Base-by-base conservation (phyloP, 2,888 invertebrate genomes). In the Lithophane semibrunnea region DNA sequence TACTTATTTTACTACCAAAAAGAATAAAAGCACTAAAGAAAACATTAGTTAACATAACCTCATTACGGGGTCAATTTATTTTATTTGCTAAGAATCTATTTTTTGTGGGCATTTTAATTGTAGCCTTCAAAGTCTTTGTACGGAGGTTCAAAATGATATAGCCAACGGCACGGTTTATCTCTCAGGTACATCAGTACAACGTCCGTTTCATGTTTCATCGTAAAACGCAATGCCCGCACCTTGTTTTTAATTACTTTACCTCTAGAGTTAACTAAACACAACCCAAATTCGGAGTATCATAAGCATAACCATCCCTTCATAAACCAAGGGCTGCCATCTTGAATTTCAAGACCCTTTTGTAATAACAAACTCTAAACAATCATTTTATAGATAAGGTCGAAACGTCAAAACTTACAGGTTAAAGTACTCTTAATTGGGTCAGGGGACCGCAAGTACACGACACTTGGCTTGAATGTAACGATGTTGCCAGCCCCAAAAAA, bases 351-450 rank as follows among this genome's bases (percentile, higher is more conserved):
- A 73, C 77, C 86, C 83, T 64, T 82, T 77, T 60, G 47, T 72
- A 69, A 85, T 71, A 85, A 70, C 82, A 69, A 82, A 82, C 63
- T 83, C 69, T 56, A 86, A 82, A 86, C 83, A 83, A 83, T 82
- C 44, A 82, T 86, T 83, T 82, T 67, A 77, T 60, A 63, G 44
- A 69, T 82, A 83, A 73, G 69, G 66, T 13, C 21, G 24, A 12
- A 37, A 76, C 72, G 77, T 73, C 83, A 69, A 77, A 82, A 83
- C 77, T 82, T 73, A 63, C 68, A 83, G 69, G 69, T 73, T 60
- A 52, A 56, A 52, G 63, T 29, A 47, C 56, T n/a, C 29, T 29
- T 29, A 29, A 29, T 29, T 79, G 80, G 80, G 80, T 80, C 80
- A 84, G 16, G 4, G 56, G 58, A 47, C 52, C 24, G 1, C 64